phyloP scores from a whole-genome alignment of 35 echinoderm and acorn worm species.

The Strongylocentrotus purpuratus region DNA sequence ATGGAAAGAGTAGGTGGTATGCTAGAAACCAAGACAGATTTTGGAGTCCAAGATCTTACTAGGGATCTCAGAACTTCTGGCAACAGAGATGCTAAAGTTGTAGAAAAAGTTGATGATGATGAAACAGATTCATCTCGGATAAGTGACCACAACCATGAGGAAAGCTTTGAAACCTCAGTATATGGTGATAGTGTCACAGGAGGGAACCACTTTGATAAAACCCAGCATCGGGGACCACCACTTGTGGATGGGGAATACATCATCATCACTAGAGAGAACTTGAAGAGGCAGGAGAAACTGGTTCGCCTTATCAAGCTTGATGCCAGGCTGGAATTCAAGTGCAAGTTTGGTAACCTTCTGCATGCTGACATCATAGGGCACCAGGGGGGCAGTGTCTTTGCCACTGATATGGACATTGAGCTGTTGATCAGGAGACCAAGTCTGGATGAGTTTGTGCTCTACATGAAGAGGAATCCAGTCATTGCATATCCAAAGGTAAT shows the following conservation, averaged over 20 bases:
- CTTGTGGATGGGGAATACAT: slow-evolving; percentile 69
- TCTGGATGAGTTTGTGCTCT: slow-evolving; percentile 86
- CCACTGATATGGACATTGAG: slow-evolving; percentile 55
- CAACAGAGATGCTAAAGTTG: not conserved
- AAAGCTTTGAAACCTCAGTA: not conserved
- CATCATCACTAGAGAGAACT: slow-evolving; percentile 65
- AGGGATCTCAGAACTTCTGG: not conserved
- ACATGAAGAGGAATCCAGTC: slow-evolving; percentile 71
- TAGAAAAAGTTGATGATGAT: not conserved
- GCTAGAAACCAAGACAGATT: slow-evolving; percentile 18
- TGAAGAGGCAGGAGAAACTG: slow-evolving; percentile 68
- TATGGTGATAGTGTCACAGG: not conserved
- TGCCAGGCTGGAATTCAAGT: slow-evolving; percentile 54
- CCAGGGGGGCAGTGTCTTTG: slow-evolving; percentile 57
- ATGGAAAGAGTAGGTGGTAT: slow-evolving; percentile 58
- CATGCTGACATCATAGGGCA: slow-evolving; percentile 78
- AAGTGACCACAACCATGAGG: not conserved
- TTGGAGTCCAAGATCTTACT: not conserved
- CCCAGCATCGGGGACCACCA: not conserved
- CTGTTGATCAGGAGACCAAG: slow-evolving; percentile 71
- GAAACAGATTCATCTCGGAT: not conserved
- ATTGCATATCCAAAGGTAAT: slow-evolving; percentile 90
- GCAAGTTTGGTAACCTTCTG: slow-evolving; percentile 63
- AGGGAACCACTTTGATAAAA: not conserved
- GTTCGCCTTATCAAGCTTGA: slow-evolving; percentile 53